Evolutionary conservation across 2,113 vertebrate species (phyloP).

Genomic region (Suricata suricatta): DNA sequence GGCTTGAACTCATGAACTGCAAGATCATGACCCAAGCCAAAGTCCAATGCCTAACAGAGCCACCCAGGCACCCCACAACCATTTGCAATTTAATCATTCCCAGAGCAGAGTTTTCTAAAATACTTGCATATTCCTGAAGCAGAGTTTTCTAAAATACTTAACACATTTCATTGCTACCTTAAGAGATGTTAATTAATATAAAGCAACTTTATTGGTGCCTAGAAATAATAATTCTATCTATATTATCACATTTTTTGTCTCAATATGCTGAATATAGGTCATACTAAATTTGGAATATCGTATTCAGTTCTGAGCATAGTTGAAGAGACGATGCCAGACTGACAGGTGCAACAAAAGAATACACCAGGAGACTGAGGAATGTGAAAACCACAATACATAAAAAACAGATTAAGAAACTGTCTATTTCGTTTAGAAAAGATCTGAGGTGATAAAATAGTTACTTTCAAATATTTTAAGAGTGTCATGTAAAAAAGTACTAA

Average conservation of each 20-base stretch:
- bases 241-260: neutral
- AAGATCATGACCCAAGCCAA: too few relatives aligned
- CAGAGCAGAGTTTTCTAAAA: neutral
- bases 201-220: neutral
- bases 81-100: neutral
- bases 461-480: constrained; percentile 17
- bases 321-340: neutral
- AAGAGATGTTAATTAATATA: neutral
- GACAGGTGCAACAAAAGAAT: neutral
- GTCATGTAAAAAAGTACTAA: neutral
- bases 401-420: neutral
- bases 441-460: neutral
- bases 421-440: neutral
- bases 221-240: neutral
- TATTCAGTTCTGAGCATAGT: neutral
- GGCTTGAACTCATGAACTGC: too few relatives aligned
- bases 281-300: neutral
- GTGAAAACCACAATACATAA: neutral
- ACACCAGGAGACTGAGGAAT: neutral
- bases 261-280: neutral
- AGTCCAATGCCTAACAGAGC: too few relatives aligned
- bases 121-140: neutral
- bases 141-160: neutral
- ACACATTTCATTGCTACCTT: neutral
- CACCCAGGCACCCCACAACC: too few relatives aligned